Evolutionary conservation across 2,797 vertebrate species (phyloP), one percentile per base, ranked within the genome.

Genomic region (Gallirallus australis): DNA sequence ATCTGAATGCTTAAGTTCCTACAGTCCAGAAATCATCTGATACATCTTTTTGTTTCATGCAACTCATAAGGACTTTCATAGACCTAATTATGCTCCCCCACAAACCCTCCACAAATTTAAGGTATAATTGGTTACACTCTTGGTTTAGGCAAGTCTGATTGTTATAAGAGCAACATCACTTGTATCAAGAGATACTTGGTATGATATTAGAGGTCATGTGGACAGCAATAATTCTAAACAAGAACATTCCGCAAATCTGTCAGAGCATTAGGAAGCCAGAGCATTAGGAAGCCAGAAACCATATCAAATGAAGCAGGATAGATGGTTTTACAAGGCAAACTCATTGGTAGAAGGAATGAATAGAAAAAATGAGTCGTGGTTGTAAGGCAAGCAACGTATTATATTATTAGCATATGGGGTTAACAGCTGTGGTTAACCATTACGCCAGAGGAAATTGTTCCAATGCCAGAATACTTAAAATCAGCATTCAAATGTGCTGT

Each of bases 371-470:
- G 15, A 71, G 53, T 47, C 64, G 42, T 83, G 82, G 75, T 65
- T 81, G 35, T 83, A 86, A 91, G 88, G 27, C 9, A 75, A 87
- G 57, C 57, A 61, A 18, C 9, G 12, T 35, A 66, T 78, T 50
- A 61, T 35, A 69, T 33, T 19, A 71, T 91, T 71, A 87, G 50
- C 45, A 12, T 47, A 57, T 17, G 40, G 65, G 35, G 40, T 82
- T 97, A 91, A 83, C 37, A 76, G 27, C 60, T 80, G 73, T 16
- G 83, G 81, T 92, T 89, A 95, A 88, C 69, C 82, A 93, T 91
- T 65, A 72, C 53, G 91, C 33, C 61, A 83, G 16, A 88, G 68
- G 31, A 94, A 95, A 86, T 6, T 35, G n/a, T 54, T 82, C 16
- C 25, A 72, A 14, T 69, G 39, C 76, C 69, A 90, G 56, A 90